These are phyloP conservation scores for Silurus aristotelis DNA, from an alignment of 2,797 vertebrate species.

Conservation along the genomic window DNA sequence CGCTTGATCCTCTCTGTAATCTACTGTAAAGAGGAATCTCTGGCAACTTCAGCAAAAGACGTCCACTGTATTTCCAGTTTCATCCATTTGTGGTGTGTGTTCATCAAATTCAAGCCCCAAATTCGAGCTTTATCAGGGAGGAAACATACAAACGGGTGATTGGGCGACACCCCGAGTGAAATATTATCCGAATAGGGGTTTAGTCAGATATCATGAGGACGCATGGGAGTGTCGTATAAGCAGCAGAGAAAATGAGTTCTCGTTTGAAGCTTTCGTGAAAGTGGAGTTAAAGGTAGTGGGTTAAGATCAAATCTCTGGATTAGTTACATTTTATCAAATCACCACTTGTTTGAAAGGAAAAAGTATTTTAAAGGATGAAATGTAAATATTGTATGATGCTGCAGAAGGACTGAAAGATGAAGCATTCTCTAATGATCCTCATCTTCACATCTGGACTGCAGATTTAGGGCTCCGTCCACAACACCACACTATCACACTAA, in stretches of 20 bases:
- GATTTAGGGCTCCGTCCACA: neutral
- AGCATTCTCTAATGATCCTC: neutral
- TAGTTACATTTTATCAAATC: neutral
- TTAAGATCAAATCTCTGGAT: neutral
- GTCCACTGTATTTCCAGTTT: neutral
- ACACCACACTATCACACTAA: neutral
- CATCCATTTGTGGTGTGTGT: too few relatives aligned
- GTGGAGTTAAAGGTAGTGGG: neutral
- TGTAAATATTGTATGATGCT: neutral
- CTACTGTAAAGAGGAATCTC: constrained; percentile 18
- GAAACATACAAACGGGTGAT: neutral
- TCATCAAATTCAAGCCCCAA: neutral
- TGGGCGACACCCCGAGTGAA: too few relatives aligned
- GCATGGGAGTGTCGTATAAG: neutral
- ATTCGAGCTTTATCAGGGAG: neutral
- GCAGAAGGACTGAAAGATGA: neutral
- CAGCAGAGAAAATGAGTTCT: neutral
- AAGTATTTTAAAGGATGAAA: neutral
- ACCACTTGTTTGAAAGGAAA: too few relatives aligned
- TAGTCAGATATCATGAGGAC: neutral
- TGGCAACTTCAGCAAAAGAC: neutral
- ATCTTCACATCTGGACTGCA: neutral
- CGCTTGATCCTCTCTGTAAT: neutral
- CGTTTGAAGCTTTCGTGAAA: neutral
- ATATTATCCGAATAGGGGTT: neutral